A percentile compares a stretch with the other conserved stretches of the same genome.
Conservation (phyloP, 2,113 vertebrate species). For the Eubucco bourcierii region DNA sequence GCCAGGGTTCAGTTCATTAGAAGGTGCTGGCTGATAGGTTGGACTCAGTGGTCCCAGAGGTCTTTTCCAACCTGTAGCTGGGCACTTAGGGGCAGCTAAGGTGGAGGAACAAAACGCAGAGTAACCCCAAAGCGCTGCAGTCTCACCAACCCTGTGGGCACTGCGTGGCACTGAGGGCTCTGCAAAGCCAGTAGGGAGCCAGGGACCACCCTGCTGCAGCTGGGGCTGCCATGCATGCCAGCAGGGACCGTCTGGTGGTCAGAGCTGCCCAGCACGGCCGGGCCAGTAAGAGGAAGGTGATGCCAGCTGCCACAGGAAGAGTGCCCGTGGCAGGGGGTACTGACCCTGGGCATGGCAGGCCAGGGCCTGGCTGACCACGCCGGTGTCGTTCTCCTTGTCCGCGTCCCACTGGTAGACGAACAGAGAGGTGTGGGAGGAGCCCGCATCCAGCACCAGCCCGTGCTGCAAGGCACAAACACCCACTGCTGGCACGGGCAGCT, state of each 20-base stretch:
- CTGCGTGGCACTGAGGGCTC: fast-evolving
- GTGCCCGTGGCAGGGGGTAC: neutral
- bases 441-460: constrained; percentile 89
- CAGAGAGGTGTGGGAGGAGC: constrained; percentile 87
- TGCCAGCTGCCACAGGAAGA: neutral
- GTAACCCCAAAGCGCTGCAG: neutral
- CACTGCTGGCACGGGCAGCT: neutral
- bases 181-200: neutral
- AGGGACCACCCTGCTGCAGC: neutral
- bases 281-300: neutral
- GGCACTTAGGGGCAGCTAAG: neutral
- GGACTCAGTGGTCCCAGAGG: too few species aligned
- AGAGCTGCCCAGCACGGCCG: neutral
- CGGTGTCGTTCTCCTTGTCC: constrained; percentile 86
- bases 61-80: too few species aligned
- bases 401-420: constrained; percentile 88
- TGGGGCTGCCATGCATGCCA: fast-evolving
- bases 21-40: too few species aligned
- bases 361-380: constrained; percentile 83
- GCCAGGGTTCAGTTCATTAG: too few species aligned
- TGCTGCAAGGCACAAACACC: constrained; percentile 73
- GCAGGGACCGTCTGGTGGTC: fast-evolving
- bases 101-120: neutral
- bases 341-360: constrained; percentile 83
- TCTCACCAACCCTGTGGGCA: neutral